A percentile compares a stretch with the other conserved stretches of the same genome.
Evolutionary conservation across 2,797 vertebrate species (phyloP).

Genomic region (Lutjanus campechanus): DNA sequence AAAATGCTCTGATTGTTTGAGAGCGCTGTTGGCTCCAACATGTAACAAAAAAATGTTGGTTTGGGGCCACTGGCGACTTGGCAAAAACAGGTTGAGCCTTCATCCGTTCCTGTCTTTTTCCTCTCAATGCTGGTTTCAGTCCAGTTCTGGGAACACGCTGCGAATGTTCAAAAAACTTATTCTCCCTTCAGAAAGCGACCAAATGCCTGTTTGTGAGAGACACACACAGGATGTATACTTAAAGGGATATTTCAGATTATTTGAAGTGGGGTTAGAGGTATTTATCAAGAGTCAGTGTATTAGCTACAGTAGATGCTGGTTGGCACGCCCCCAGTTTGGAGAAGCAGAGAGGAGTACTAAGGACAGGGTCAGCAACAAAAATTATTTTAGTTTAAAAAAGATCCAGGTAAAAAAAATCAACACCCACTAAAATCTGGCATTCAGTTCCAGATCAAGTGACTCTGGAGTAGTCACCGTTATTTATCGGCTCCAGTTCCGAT

Average conservation of each 20-base stretch:
- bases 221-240: slow-evolving; percentile 18
- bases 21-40: slow-evolving; percentile 43
- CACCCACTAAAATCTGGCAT: too few species aligned
- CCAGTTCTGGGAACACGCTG: slow-evolving; percentile 50
- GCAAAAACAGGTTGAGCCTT: slow-evolving; percentile 65
- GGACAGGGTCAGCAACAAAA: too few species aligned
- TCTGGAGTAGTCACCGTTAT: too few species aligned
- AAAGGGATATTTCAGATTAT: neutral
- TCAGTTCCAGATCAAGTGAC: too few species aligned
- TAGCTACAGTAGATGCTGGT: too few species aligned
- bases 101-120: slow-evolving; percentile 34
- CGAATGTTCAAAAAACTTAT: slow-evolving; percentile 25
- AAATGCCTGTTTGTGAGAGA: slow-evolving; percentile 35
- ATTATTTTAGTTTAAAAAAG: too few species aligned
- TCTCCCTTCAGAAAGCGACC: slow-evolving; percentile 28
- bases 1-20: slow-evolving; percentile 56
- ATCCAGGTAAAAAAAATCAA: too few species aligned
- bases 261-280: too few species aligned
- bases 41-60: slow-evolving; percentile 55
- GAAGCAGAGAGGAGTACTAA: too few species aligned
- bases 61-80: slow-evolving; percentile 66
- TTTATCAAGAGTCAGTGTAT: too few species aligned
- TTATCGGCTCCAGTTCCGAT: too few species aligned
- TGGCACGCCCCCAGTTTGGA: too few species aligned
- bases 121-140: slow-evolving; percentile 38